Evolutionary conservation across 2,113 vertebrate genomes (phyloP).

Genomic region (Megatriorchis doriae): DNA sequence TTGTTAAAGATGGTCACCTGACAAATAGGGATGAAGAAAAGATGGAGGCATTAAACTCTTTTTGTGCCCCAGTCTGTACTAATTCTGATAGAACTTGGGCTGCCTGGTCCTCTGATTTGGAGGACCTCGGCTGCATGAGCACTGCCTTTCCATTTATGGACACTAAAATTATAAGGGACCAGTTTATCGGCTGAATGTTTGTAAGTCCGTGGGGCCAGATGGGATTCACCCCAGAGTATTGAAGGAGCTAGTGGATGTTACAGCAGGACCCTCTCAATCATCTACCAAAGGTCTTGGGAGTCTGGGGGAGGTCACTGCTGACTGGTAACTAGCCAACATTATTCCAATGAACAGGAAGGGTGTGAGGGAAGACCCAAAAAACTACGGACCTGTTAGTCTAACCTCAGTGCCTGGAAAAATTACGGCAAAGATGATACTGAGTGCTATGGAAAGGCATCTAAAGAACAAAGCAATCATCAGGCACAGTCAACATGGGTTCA

Average conservation of each 20-base stretch:
- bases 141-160: background rate
- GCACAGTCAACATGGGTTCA: background rate
- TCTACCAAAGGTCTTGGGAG: background rate
- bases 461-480: background rate
- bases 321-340: background rate
- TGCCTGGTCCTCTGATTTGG: background rate
- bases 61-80: background rate
- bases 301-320: background rate
- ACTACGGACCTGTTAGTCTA: background rate
- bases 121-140: background rate
- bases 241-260: background rate
- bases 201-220: background rate
- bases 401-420: background rate
- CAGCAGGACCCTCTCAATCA: background rate
- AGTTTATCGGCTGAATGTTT: background rate
- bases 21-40: background rate
- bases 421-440: background rate
- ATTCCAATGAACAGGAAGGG: background rate
- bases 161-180: background rate
- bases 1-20: background rate
- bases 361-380: background rate
- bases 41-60: background rate
- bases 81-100: background rate
- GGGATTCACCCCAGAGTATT: background rate
- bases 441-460: background rate